Base-by-base conservation (phyloP, 2,113 vertebrate genomes). In the Pitta sordida region DNA sequence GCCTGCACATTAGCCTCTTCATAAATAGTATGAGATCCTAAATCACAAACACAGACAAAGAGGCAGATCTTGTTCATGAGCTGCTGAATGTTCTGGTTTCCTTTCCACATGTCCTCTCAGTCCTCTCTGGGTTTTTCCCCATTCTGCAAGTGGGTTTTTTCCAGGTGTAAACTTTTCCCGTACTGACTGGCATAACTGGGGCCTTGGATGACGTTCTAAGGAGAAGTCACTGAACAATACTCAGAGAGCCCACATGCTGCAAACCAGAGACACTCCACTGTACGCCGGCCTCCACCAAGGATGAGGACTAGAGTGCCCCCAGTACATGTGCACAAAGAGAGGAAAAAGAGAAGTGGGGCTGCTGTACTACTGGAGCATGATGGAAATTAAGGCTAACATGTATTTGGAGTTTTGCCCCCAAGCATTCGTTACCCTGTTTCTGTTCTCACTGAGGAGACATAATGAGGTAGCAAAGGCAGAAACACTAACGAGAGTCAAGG, bases 251-350 rank as follows among this genome's bases (percentile, higher is more conserved):
- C 55, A 62, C 36, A 29, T 29, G 36, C 59, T 69, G 49, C 44
- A 67, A 60, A 73, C 11, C 22, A 34, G 49, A 48, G 21, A 4
- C 16, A 3, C 21, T 37, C 22, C 10, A 20, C 48, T 27, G 27
- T 37, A 11, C 29, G 52, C 53, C 55, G 64, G 39, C 21, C 13
- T 69, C 52, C 4, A 3, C 20, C 53, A 51, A 29, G 29, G 30
- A 10, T 14, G 34, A 43, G n/a, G 36, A 51, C 41, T 27, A 48
- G 44, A 43, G 29, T 23, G 1, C 9, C 18, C 1, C 0, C 18
- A 56, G 30, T 10, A 24, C 53, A 3, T 2, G 2, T 27, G 34
- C 20, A 30, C 7, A 3, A 21, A 51, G 7, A 36, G 36, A n/a
- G 15, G 22, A 48, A 26, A 43, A 36, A 44, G 22, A 41, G 48